A percentile compares a stretch with the other conserved stretches of the same genome.
phyloP scores from a whole-genome alignment of 2,888 invertebrate species.

The Thysanoteuthis rhombus region DNA sequence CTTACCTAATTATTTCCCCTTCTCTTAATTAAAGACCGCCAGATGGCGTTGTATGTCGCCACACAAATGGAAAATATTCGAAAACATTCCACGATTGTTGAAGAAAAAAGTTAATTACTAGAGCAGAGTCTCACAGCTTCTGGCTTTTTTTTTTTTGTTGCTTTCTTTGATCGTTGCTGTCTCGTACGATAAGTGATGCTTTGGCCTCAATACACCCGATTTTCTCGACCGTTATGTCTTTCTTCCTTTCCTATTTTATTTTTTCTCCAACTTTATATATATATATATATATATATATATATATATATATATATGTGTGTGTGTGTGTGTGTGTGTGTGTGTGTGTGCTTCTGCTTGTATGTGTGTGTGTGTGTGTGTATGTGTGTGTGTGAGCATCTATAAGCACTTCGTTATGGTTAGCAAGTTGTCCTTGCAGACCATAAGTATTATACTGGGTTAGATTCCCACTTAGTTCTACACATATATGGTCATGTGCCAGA shows the following conservation, averaged over 20 bases:
- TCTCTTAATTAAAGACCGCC: background rate
- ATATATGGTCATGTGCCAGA: no score
- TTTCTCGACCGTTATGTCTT: background rate
- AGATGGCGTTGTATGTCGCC: background rate
- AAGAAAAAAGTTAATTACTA: background rate
- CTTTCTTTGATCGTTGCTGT: background rate
- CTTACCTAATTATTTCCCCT: background rate
- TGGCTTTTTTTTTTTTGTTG: background rate
- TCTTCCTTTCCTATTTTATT: background rate
- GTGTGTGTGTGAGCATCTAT: background rate
- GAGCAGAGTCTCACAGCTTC: background rate
- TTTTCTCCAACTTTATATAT: background rate
- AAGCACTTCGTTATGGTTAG: no score
- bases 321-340: background rate
- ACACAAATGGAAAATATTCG: conserved; percentile 12
- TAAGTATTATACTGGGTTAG: no score
- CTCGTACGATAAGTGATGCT: background rate
- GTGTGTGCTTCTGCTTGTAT: background rate
- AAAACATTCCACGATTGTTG: conserved; percentile 12
- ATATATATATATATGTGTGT: background rate
- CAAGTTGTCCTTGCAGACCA: no score
- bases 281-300: background rate
- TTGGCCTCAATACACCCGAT: background rate
- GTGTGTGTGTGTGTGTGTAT: background rate
- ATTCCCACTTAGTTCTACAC: no score